A percentile compares a stretch with the other conserved stretches of the same genome.
These are phyloP conservation scores for Crossocerus cetratus DNA, from an alignment of 2,888 invertebrate genomes.

Conservation along the genomic window DNA sequence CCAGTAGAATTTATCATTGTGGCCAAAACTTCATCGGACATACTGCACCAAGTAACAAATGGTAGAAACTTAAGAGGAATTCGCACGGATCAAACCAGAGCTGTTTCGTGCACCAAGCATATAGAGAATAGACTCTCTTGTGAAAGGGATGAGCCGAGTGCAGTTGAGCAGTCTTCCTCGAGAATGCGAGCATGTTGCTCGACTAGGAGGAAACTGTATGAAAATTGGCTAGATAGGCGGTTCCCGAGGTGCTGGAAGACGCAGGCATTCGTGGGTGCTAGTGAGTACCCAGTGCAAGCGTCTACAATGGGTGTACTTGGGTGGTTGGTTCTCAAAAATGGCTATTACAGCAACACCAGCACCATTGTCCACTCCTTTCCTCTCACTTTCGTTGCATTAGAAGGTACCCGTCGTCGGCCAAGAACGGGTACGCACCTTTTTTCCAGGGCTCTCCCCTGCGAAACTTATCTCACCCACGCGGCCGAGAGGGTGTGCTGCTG, in stretches of 20 bases:
- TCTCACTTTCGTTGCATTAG: constrained; percentile 5
- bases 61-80: too few relatives aligned
- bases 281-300: not conserved
- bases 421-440: not conserved
- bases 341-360: constrained; percentile 45
- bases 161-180: constrained; percentile 30
- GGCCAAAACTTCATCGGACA: too few relatives aligned
- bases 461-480: constrained; percentile 1
- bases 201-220: constrained; percentile 9
- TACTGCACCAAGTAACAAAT: too few relatives aligned
- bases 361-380: constrained; percentile 44
- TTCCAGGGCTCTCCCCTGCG: not conserved
- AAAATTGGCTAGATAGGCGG: constrained; percentile 41
- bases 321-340: constrained; percentile 62
- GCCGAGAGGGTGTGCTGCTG: constrained; percentile 1
- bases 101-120: too few relatives aligned
- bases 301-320: constrained; percentile 51
- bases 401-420: not conserved
- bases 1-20: too few relatives aligned
- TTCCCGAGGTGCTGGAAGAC: constrained; percentile 16
- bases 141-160: too few relatives aligned
- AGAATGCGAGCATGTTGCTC: constrained; percentile 32
- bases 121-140: too few relatives aligned
- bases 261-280: constrained; percentile 10
- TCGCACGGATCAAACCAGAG: too few relatives aligned